phyloP scores from a whole-genome alignment of 2,113 vertebrate species.

The Calyptommatus sinebrachiatus region DNA sequence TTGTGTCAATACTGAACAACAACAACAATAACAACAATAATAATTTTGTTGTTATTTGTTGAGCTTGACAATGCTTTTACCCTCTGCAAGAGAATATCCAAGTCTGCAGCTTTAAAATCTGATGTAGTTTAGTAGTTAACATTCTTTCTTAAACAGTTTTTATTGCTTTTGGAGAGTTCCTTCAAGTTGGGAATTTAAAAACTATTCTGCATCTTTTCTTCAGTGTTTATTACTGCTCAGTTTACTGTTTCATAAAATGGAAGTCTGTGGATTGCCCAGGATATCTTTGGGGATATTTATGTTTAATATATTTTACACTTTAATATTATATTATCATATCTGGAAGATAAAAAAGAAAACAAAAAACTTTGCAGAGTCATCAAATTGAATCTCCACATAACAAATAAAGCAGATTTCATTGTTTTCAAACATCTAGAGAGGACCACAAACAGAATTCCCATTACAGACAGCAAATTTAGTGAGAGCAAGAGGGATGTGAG shows the following conservation, averaged over 20 bases:
- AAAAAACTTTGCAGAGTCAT: background rate
- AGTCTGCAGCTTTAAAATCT: conserved; percentile 3
- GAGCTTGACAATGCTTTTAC: background rate
- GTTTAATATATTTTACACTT: conserved; percentile 11
- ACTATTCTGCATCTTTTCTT: background rate
- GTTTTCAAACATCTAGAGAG: background rate
- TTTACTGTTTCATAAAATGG: conserved; percentile 9
- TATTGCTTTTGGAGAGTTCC: conserved; percentile 12
- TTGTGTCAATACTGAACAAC: too few relatives aligned
- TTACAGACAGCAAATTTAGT: conserved; percentile 7
- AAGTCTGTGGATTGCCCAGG: background rate
- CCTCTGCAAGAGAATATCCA: background rate
- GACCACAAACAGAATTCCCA: background rate
- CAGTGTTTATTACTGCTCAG: background rate
- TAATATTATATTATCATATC: conserved; percentile 23
- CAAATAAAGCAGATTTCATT: conserved; percentile 5
- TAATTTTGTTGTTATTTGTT: too few relatives aligned
- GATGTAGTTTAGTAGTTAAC: conserved; percentile 18
- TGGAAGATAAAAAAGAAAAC: conserved; percentile 8
- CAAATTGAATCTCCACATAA: background rate
- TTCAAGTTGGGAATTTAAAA: background rate
- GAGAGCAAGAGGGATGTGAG: background rate
- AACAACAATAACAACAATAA: too few relatives aligned
- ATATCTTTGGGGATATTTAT: conserved; percentile 20
- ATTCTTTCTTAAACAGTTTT: conserved; percentile 24